These are phyloP conservation scores for Spinus olivaceus DNA, from an alignment of 2,797 vertebrate species.

Conservation along the genomic window DNA sequence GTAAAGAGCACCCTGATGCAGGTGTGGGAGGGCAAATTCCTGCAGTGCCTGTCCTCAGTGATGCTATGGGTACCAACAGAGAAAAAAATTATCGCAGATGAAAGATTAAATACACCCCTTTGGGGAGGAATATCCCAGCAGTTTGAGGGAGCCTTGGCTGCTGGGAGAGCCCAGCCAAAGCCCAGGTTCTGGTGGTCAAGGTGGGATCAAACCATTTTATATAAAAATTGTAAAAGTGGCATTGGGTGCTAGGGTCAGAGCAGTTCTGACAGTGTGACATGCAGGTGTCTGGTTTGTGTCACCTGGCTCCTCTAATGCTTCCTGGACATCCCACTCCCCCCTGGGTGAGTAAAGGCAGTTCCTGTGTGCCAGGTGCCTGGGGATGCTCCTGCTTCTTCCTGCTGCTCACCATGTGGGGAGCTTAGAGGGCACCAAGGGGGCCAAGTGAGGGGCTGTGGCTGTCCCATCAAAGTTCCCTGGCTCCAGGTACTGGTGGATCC, in stretches of 20 bases:
- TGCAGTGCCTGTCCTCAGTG: background rate
- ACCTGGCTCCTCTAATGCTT: background rate
- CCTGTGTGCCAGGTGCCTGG: background rate
- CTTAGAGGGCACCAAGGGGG: background rate
- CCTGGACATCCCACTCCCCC: fast-evolving
- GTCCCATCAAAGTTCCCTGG: fast-evolving
- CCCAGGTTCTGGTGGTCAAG: background rate
- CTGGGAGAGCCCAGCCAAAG: background rate
- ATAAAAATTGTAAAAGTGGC: background rate
- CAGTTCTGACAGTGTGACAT: fast-evolving
- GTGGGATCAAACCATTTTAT: background rate
- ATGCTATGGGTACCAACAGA: background rate
- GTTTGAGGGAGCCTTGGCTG: background rate
- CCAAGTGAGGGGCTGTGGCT: background rate
- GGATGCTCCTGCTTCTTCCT: background rate
- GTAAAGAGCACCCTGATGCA: fast-evolving
- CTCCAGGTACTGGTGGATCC: background rate
- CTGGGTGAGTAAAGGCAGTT: background rate
- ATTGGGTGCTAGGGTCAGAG: background rate
- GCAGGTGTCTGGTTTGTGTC: fast-evolving
- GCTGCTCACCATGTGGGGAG: background rate
- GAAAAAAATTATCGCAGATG: background rate
- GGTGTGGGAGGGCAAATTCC: background rate
- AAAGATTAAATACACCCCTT: background rate
- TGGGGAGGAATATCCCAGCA: background rate